phyloP scores from a whole-genome alignment of 1,140 invertebrate species.

The Argopecten irradians region DNA sequence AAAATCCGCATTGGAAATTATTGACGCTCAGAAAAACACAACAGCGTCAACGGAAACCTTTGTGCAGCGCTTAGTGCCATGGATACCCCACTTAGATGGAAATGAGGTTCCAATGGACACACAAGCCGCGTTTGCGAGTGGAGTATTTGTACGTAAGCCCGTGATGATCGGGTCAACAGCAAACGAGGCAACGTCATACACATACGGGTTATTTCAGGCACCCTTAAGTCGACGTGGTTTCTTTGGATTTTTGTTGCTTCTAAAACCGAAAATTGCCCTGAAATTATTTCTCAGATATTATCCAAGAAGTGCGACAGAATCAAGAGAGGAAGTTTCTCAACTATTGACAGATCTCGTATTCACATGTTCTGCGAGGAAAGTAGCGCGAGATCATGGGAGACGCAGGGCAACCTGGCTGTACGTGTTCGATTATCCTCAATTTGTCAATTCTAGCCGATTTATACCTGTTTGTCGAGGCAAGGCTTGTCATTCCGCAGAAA shows the following conservation, averaged over 20 bases:
- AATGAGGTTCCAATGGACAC: slow-evolving; percentile 41
- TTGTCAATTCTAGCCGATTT: slow-evolving; percentile 40
- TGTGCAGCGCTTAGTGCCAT: slow-evolving; percentile 49
- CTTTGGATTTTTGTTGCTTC: slow-evolving; percentile 26
- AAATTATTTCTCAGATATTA: slow-evolving; percentile 30
- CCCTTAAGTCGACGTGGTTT: slow-evolving; percentile 29
- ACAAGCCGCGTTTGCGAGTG: slow-evolving; percentile 34
- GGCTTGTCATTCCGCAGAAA: slow-evolving; percentile 57
- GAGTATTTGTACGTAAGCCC: slow-evolving; percentile 37
- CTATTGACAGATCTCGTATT: slow-evolving; percentile 53
- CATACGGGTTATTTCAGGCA: slow-evolving; percentile 32
- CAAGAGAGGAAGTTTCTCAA: slow-evolving; percentile 33
- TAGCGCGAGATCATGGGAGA: neutral
- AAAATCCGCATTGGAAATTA: slow-evolving; percentile 46
- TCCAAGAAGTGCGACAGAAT: slow-evolving; percentile 25
- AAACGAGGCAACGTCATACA: slow-evolving; percentile 44
- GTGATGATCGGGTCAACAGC: slow-evolving; percentile 56
- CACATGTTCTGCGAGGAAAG: slow-evolving; percentile 41
- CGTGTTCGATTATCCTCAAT: slow-evolving; percentile 45
- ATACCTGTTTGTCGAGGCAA: slow-evolving; percentile 35
- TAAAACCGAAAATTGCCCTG: slow-evolving; percentile 43
- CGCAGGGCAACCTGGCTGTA: slow-evolving; percentile 49
- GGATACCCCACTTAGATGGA: slow-evolving; percentile 51
- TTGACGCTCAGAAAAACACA: slow-evolving; percentile 39
- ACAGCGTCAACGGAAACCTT: neutral